Conservation (phyloP, 2,113 vertebrate genomes). For the Phodopus roborovskii region DNA sequence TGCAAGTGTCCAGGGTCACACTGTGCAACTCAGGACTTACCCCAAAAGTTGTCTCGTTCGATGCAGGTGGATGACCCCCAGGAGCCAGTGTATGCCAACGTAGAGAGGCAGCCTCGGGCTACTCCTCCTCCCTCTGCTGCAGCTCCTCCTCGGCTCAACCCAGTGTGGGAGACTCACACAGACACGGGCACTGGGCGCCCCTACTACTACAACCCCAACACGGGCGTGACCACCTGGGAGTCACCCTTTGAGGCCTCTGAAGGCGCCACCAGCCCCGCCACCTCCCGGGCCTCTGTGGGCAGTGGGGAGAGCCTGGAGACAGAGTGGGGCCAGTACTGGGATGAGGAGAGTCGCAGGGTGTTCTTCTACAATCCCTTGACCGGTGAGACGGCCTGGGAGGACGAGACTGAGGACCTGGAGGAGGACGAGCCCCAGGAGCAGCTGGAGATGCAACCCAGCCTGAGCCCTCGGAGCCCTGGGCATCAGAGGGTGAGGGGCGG, state of each 20-base stretch:
- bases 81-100: slow-evolving; percentile 91
- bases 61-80: slow-evolving; percentile 30
- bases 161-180: slow-evolving; percentile 93
- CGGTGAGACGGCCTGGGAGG: slow-evolving; percentile 95
- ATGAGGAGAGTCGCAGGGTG: slow-evolving; percentile 89
- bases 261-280: slow-evolving; percentile 75
- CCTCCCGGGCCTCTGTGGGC: slow-evolving; percentile 69
- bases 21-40: neutral
- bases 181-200: slow-evolving; percentile 91
- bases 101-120: slow-evolving; percentile 86
- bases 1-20: neutral
- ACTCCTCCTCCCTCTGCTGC: neutral
- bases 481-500: slow-evolving; percentile 84
- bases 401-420: slow-evolving; percentile 79
- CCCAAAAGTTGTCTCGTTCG: neutral
- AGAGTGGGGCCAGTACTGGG: slow-evolving; percentile 92
- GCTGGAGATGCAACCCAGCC: slow-evolving; percentile 70
- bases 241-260: slow-evolving; percentile 88
- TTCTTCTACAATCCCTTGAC: slow-evolving; percentile 95
- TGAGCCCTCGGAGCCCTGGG: neutral
- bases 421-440: slow-evolving; percentile 70
- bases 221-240: slow-evolving; percentile 95
- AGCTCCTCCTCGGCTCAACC: neutral
- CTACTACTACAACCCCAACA: slow-evolving; percentile 93
- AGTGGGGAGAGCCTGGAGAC: slow-evolving; percentile 78